These are phyloP conservation scores for Clepsis dumicolana DNA, from an alignment of 2,888 invertebrate species.

Conservation along the genomic window DNA sequence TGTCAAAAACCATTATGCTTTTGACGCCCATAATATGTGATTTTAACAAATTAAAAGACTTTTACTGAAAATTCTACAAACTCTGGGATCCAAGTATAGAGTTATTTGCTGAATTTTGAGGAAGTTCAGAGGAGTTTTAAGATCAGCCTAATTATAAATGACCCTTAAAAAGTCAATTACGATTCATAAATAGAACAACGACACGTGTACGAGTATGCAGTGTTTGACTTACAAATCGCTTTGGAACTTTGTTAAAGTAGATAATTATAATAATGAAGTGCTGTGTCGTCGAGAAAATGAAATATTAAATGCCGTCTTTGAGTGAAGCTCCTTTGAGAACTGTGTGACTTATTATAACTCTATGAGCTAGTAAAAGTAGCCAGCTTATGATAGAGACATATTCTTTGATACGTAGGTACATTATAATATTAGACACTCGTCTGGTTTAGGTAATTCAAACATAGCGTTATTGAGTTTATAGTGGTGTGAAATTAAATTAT, in stretches of 20 bases:
- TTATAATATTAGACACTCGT: background rate
- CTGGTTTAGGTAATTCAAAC: background rate
- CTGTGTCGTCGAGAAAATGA: no score
- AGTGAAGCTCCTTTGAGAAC: no score
- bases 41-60: background rate
- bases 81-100: background rate
- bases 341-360: no score
- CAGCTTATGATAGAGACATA: background rate
- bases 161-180: background rate
- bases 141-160: background rate
- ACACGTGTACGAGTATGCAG: no score
- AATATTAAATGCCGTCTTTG: no score
- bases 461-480: background rate
- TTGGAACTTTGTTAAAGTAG: no score
- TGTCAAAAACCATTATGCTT: background rate
- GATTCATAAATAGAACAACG: no score
- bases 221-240: no score
- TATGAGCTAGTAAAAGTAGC: background rate
- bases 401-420: constrained; percentile 11
- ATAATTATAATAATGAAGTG: no score
- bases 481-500: constrained; percentile 1
- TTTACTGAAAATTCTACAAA: background rate
- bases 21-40: background rate
- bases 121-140: background rate
- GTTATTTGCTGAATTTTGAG: background rate